These are phyloP conservation scores for Laterallus jamaicensis DNA, from an alignment of 2,113 vertebrate genomes.

Conservation along the genomic window DNA sequence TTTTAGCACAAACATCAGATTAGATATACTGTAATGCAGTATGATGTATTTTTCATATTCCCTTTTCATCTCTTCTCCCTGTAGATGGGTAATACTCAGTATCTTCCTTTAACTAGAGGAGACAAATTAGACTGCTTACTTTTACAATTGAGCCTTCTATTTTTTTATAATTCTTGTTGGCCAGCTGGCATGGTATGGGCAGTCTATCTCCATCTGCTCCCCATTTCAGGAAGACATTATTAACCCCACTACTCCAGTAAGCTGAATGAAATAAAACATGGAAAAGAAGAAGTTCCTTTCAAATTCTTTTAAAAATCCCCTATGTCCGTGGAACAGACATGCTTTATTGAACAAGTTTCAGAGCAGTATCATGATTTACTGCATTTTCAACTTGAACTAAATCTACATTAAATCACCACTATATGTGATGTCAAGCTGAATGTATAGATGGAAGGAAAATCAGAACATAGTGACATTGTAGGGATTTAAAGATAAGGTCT, in stretches of 20 bases:
- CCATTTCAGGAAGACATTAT: slow-evolving; percentile 1
- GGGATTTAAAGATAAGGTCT: slow-evolving; percentile 43
- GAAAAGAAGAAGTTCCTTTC: slow-evolving; percentile 2
- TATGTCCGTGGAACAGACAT: slow-evolving; percentile 22
- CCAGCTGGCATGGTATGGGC: neutral
- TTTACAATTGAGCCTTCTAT: neutral
- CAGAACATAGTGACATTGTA: slow-evolving; percentile 15
- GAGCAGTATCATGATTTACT: slow-evolving; percentile 59
- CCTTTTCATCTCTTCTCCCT: neutral
- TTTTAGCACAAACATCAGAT: neutral
- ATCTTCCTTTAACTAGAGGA: neutral
- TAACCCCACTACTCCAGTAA: neutral
- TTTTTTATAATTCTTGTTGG: neutral
- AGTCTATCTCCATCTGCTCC: neutral
- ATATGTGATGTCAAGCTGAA: slow-evolving; percentile 50
- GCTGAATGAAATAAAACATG: slow-evolving; percentile 22
- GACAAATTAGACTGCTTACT: neutral
- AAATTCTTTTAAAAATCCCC: slow-evolving; percentile 24
- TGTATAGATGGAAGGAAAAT: slow-evolving; percentile 31
- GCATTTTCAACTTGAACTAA: slow-evolving; percentile 29
- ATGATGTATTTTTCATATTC: neutral
- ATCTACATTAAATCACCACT: slow-evolving; percentile 68
- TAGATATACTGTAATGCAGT: neutral
- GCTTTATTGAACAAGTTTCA: slow-evolving; percentile 17
- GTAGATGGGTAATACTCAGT: neutral